Conservation (phyloP, 2,888 invertebrate genomes). For the Apamea monoglypha region DNA sequence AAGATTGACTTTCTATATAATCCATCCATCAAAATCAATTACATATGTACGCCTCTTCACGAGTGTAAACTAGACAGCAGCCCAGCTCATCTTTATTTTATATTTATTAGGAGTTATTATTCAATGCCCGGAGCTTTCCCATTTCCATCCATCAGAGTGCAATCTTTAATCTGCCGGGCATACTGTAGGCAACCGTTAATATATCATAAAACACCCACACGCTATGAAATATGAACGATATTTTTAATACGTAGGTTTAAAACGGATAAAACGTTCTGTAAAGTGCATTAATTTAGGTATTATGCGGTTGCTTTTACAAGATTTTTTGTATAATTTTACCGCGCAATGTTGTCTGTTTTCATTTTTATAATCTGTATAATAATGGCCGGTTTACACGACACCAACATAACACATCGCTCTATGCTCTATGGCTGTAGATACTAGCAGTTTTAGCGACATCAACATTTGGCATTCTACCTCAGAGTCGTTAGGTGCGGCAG, state of each 20-base stretch:
- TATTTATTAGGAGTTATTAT: constrained; percentile 70
- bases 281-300: constrained; percentile 56
- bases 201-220: constrained; percentile 75
- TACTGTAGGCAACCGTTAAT: constrained; percentile 65
- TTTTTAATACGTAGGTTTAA: constrained; percentile 62
- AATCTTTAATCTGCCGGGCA: constrained; percentile 77
- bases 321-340: constrained; percentile 5
- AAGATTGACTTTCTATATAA: not conserved
- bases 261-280: constrained; percentile 55
- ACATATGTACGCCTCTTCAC: constrained; percentile 10
- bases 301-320: constrained; percentile 26
- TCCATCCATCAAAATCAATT: constrained; percentile 56
- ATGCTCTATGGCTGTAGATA: not conserved
- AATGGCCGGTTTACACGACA: constrained; percentile 9
- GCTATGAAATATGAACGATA: constrained; percentile 65
- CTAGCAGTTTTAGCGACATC: not conserved
- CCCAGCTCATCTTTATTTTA: constrained; percentile 62
- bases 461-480: constrained; percentile 5
- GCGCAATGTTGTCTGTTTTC: constrained; percentile 8
- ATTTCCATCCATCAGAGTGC: constrained; percentile 77
- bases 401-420: not conserved
- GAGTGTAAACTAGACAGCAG: constrained; percentile 44
- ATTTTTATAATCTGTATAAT: constrained; percentile 23
- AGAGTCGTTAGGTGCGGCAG: not conserved
- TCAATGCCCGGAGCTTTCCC: constrained; percentile 71